Base-by-base conservation (phyloP, 2,888 invertebrate species). In the Thera obeliscata region DNA sequence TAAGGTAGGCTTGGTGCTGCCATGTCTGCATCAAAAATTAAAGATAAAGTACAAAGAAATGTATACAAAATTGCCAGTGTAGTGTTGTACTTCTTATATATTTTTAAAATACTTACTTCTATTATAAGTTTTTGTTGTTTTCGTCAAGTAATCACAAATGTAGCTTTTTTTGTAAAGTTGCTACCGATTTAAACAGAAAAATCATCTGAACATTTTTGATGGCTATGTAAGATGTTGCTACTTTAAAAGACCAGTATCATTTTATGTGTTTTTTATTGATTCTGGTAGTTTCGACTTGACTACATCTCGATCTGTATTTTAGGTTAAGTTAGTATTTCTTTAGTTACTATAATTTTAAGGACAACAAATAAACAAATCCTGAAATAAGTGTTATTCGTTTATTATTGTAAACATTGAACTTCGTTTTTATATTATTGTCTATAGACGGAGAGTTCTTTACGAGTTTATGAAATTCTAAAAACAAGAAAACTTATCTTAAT, bases 41-140 rank as follows among this genome's bases (percentile, higher is more conserved):
- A 67, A 65, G 71, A 71, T 58, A 75, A 77, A 79, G 78, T 79
- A 77, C 79, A 78, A 78, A 78, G 72, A 69, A 71, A 61, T 62
- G 52, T 67, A 59, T 62, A 69, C 64, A 64, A 67, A 59, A 56
- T 62, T 63, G 62, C 65, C 65, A 66, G 57, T 64, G 62, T 62
- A 22, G 22, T 22, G 22, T 22, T 22, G 48, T 36, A 46, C 48
- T 54, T 64, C 36, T 35, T 57, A 61, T 56, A 48, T 3, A 54
- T 56, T 48, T 56, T 54, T 9, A 46, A 54, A 49, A 62, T 56
- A 54, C 48, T 38, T 50, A 38, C 7, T 49, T 22, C 54, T 35
- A 4, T 36, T 22, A 22, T 46, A 41, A 50, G 54, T 61, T 54
- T 61, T 54, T 12, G n/a, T 22, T 60, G 41, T 52, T 3, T 2